These are phyloP conservation scores for Lasaia peninsularis DNA, from an alignment of 1,140 invertebrate genomes.

Conservation along the genomic window DNA sequence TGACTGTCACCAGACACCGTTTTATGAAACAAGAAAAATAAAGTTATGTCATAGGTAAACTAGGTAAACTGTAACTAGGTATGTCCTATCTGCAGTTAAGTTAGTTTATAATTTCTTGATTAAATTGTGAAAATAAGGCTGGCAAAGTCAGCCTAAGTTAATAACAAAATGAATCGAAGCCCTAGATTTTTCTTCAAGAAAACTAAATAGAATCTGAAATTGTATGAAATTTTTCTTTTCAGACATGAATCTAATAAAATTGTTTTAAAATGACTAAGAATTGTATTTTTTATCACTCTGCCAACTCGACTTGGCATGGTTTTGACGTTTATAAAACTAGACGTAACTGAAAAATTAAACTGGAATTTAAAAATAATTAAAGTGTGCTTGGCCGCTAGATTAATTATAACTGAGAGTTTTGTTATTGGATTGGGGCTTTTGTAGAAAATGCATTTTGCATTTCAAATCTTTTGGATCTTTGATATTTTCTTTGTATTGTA, in stretches of 20 bases:
- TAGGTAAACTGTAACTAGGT: too few relatives aligned
- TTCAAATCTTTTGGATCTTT: too few relatives aligned
- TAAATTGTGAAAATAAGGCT: too few relatives aligned
- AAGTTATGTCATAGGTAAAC: too few relatives aligned
- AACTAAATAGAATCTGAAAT: background rate
- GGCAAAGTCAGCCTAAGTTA: too few relatives aligned
- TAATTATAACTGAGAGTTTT: conserved; percentile 5
- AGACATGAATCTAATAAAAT: conserved; percentile 8
- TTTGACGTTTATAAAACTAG: conserved; percentile 10
- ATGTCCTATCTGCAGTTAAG: too few relatives aligned
- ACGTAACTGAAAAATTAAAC: conserved; percentile 10
- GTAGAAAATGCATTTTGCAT: background rate
- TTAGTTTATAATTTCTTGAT: too few relatives aligned
- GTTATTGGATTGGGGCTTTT: background rate
- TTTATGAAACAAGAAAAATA: too few relatives aligned
- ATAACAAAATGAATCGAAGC: too few relatives aligned
- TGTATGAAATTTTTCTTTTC: background rate
- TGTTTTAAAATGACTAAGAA: conserved; percentile 9
- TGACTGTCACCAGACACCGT: too few relatives aligned
- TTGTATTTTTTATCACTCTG: conserved; percentile 9
- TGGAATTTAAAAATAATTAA: conserved; percentile 14
- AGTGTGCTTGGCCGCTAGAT: conserved; percentile 5
- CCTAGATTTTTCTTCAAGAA: background rate
- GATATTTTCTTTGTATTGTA: too few relatives aligned
- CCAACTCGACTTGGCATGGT: conserved; percentile 10